A percentile compares a stretch with the other conserved stretches of the same genome.
phyloP scores from a whole-genome alignment of 1,140 invertebrate species.

The Carposina sasakii region DNA sequence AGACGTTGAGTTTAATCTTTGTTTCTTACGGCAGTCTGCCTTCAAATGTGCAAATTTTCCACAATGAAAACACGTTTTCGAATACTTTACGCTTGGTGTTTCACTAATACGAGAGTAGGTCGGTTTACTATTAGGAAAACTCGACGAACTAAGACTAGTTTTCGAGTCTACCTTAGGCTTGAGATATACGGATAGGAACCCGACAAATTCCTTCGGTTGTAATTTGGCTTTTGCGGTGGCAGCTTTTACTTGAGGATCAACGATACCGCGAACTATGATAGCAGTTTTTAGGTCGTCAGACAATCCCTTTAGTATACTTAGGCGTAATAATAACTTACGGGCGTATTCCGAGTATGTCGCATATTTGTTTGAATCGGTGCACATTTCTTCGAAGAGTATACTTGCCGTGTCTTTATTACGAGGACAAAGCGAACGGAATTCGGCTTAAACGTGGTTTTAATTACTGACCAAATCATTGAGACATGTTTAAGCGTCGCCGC shows the following conservation, averaged over 20 bases:
- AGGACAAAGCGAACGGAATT: constrained; percentile 16
- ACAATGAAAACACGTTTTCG: too few relatives aligned
- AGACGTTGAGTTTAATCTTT: too few relatives aligned
- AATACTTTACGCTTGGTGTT: too few relatives aligned
- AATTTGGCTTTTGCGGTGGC: constrained; percentile 12
- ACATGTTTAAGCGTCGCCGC: constrained; percentile 17
- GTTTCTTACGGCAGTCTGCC: too few relatives aligned
- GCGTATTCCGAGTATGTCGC: constrained; percentile 15
- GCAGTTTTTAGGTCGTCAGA: constrained; percentile 2
- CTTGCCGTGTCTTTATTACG: constrained; percentile 6
- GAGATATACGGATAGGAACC: constrained; percentile 3
- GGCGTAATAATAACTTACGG: constrained; percentile 3
- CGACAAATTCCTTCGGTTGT: background rate
- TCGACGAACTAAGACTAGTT: too few relatives aligned
- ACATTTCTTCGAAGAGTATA: constrained; percentile 17
- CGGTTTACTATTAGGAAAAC: too few relatives aligned
- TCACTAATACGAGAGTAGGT: too few relatives aligned
- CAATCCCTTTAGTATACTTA: constrained; percentile 5
- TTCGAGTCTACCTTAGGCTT: too few relatives aligned
- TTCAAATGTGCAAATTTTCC: too few relatives aligned
- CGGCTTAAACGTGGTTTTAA: constrained; percentile 16
- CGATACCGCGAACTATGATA: constrained; percentile 7
- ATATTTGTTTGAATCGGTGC: constrained; percentile 10
- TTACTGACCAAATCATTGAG: constrained; percentile 19
- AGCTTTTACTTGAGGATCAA: constrained; percentile 6